phyloP scores from a whole-genome alignment of 2,113 vertebrate genomes.

The Cebus imitator region DNA sequence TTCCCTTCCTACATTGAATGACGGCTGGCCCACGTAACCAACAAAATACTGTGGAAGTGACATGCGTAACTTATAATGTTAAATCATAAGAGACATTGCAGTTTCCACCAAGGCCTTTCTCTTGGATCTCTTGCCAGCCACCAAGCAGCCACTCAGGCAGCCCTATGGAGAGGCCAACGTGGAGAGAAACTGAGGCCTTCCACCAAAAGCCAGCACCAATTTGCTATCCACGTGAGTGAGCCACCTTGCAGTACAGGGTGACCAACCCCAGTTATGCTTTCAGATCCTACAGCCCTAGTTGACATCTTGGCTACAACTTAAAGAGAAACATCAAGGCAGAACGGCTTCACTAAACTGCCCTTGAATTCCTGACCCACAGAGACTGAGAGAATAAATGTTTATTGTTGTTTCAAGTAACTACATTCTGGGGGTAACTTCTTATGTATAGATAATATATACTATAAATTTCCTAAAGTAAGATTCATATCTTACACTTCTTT shows the following conservation, averaged over 20 bases:
- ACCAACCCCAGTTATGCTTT: background rate
- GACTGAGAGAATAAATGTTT: background rate
- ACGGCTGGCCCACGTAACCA: background rate
- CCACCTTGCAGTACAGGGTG: background rate
- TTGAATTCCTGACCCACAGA: conserved; percentile 1
- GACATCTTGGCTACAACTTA: background rate
- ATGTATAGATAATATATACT: background rate
- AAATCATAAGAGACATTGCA: background rate
- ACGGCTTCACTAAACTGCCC: background rate
- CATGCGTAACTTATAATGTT: background rate
- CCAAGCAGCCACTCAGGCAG: background rate
- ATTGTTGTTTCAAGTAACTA: background rate
- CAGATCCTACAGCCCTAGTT: background rate
- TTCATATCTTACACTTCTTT: background rate
- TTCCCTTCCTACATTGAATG: background rate
- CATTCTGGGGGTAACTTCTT: background rate
- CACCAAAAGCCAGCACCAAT: background rate
- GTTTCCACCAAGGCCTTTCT: background rate
- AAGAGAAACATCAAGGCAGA: background rate
- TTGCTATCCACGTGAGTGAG: background rate
- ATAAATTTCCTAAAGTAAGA: conserved; percentile 33
- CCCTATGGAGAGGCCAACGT: background rate
- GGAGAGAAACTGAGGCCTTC: background rate
- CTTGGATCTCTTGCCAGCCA: background rate
- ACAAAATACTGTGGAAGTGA: background rate